Evolutionary conservation across 2,797 vertebrate species (phyloP), one percentile per base, ranked within the genome.

Genomic region (Gymnopithys bicolor): DNA sequence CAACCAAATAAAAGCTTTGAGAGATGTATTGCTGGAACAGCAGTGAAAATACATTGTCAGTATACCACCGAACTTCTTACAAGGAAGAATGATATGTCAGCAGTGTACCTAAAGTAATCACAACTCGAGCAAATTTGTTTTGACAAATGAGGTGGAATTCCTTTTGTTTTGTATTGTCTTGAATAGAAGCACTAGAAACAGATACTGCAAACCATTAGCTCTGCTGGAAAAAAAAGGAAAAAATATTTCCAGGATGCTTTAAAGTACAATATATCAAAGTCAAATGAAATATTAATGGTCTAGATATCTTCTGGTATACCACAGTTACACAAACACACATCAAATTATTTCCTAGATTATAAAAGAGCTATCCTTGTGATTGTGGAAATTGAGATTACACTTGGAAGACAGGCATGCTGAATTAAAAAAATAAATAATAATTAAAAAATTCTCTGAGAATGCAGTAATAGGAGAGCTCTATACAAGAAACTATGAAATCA

Each of bases 271-370:
- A 30, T 79, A 58, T 76, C 51, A 25, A 68, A 90, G 43, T 80
- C 32, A 83, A 92, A 87, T 83, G 4, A 92, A 94, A 87, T 95
- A 80, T 89, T 93, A 91, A 84, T 92, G 66, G 25, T 52, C 39
- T 73, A 59, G 62, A 56, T 84, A 45, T 59, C 58, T 92, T 14
- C 33, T 84, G 41, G 48, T 90, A 24, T 83, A 84, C 78, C 32
- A 45, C 25, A 89, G 74, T 76, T 41, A 60, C 51, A 63, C 51
- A 88, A 91, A 91, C 30, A 91, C 33, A 39, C 85, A 90, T 95
- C 76, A 94, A 70, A 93, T 41, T 10, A 33, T 76, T 92, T 91
- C 73, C 66, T 49, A 23, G 62, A 37, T 86, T 91, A 43, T 43
- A 64, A 80, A 82, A 76, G 12, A 86, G 8, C 19, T 73, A 63